Conservation (phyloP, 2,113 vertebrate species). For the Dryoscopus gambensis region DNA sequence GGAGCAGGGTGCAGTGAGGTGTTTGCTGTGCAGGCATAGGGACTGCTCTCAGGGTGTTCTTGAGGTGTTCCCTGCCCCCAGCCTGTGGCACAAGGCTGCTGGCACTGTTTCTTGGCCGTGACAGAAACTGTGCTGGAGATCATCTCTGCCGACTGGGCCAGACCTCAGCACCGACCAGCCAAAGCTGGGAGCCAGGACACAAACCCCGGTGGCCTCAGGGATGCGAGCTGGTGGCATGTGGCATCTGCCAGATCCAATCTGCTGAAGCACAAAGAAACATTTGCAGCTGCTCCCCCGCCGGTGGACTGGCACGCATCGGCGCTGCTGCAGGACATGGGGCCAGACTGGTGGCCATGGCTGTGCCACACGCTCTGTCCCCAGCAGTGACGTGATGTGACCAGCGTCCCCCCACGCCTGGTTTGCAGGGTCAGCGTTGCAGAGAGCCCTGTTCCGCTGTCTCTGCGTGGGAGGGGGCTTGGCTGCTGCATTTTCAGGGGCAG, state of each 20-base stretch:
- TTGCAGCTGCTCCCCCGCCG: not conserved
- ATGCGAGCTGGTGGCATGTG: not conserved
- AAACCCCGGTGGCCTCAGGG: accelerated
- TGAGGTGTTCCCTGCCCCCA: not conserved
- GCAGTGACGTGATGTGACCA: accelerated
- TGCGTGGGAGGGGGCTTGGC: not conserved
- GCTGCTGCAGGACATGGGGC: not conserved
- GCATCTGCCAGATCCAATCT: not conserved
- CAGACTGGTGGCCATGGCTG: not conserved
- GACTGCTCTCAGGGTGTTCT: not conserved
- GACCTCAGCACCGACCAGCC: not conserved
- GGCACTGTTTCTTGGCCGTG: not conserved
- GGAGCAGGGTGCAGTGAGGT: not conserved
- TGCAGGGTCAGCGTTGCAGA: accelerated
- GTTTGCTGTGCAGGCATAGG: not conserved
- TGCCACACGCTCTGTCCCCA: not conserved
- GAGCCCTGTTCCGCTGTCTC: not conserved
- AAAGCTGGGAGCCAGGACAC: not conserved
- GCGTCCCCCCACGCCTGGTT: accelerated
- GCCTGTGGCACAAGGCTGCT: not conserved
- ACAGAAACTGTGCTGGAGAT: not conserved
- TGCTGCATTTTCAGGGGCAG: not conserved
- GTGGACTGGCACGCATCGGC: accelerated
- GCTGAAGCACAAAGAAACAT: not conserved
- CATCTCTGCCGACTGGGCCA: not conserved